phyloP scores from a whole-genome alignment of 2,888 invertebrate species.

The Amphipoea oculea region DNA sequence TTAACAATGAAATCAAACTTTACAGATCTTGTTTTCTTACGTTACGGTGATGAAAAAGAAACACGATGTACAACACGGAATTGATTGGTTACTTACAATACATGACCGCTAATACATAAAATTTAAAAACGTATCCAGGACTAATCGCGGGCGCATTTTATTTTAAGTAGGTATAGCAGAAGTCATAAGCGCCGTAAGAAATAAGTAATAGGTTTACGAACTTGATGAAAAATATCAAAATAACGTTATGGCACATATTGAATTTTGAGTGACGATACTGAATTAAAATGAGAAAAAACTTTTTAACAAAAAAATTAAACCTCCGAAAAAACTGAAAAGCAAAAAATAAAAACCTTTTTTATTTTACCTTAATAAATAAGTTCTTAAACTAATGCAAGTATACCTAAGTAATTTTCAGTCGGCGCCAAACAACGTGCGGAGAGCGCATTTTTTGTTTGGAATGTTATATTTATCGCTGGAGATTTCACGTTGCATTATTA shows the following conservation, averaged over 20 bases:
- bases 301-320: too few species aligned
- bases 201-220: conserved; percentile 31
- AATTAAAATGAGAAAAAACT: neutral
- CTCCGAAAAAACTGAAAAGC: too few species aligned
- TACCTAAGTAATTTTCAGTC: too few species aligned
- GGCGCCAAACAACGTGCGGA: too few species aligned
- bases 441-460: too few species aligned
- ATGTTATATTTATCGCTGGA: too few species aligned
- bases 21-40: neutral
- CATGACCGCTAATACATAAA: conserved; percentile 56
- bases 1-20: neutral
- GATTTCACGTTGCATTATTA: too few species aligned
- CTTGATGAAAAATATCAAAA: conserved; percentile 34
- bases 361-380: too few species aligned
- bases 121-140: conserved; percentile 52
- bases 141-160: conserved; percentile 46
- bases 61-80: conserved; percentile 41
- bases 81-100: conserved; percentile 54
- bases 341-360: too few species aligned
- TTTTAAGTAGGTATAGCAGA: conserved; percentile 45
- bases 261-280: conserved; percentile 22
- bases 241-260: conserved; percentile 7
- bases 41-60: conserved; percentile 25
- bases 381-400: too few species aligned
- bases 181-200: conserved; percentile 38